Conservation (phyloP, 1,140 invertebrate species). For the Aporrectodea caliginosa region DNA sequence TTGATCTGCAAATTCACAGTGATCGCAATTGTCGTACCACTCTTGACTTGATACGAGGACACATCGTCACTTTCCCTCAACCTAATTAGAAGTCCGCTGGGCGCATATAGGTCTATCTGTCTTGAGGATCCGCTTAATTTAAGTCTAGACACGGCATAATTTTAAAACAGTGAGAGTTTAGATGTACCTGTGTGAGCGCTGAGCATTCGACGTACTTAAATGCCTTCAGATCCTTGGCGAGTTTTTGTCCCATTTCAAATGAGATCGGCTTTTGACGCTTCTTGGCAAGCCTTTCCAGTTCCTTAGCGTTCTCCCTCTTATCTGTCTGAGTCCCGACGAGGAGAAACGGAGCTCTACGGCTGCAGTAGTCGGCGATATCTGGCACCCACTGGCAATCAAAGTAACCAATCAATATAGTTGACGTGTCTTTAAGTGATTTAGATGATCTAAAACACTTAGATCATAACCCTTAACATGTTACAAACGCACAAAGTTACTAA, state of each 20-base stretch:
- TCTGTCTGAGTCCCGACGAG: slow-evolving; percentile 96
- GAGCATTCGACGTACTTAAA: slow-evolving; percentile 99
- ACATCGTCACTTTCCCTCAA: too few species aligned
- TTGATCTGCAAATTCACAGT: too few species aligned
- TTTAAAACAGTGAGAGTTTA: slow-evolving; percentile 7
- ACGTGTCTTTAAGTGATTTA: too few species aligned
- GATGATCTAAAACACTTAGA: too few species aligned
- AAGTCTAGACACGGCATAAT: background rate
- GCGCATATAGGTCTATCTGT: too few species aligned
- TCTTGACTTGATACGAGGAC: background rate
- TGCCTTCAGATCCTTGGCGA: slow-evolving; percentile 96
- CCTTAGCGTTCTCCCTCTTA: slow-evolving; percentile 90
- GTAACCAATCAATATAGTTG: too few species aligned
- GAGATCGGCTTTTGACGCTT: slow-evolving; percentile 96
- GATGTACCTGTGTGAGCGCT: slow-evolving; percentile 83
- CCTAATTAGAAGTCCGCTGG: too few species aligned
- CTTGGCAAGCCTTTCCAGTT: slow-evolving; percentile 96
- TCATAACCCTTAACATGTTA: too few species aligned
- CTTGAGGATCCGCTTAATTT: too few species aligned
- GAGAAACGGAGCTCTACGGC: slow-evolving; percentile 84
- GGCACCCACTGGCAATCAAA: slow-evolving; percentile 78
- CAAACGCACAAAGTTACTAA: too few species aligned
- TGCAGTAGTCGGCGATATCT: slow-evolving; percentile 83
- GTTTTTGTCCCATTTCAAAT: slow-evolving; percentile 74
- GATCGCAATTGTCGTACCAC: background rate